Evolutionary conservation across 1,140 invertebrate genomes (phyloP).

Genomic region (Drosophila azteca): DNA sequence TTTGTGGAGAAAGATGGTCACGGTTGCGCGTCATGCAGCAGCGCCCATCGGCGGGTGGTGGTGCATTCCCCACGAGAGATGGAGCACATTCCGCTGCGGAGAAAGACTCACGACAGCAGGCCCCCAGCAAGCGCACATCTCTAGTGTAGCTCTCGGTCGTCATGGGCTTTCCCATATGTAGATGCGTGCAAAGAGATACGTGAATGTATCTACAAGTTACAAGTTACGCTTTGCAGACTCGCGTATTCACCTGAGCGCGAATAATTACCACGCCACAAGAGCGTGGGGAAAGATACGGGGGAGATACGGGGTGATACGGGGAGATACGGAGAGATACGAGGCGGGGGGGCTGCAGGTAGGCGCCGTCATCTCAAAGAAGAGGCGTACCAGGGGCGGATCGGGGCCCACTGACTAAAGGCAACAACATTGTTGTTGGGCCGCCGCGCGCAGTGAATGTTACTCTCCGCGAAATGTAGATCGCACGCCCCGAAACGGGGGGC

Average conservation of each 20-base stretch:
- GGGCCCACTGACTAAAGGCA: slow-evolving; percentile 31
- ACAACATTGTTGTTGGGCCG: slow-evolving; percentile 40
- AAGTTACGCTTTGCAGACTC: slow-evolving; percentile 81
- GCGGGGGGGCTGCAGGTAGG: slow-evolving; percentile 21
- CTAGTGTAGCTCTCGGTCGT: slow-evolving; percentile 32
- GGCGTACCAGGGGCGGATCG: slow-evolving; percentile 58
- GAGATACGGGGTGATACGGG: too few relatives aligned
- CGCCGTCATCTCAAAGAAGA: slow-evolving; percentile 56
- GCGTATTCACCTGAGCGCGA: slow-evolving; percentile 78
- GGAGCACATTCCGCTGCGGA: too few relatives aligned
- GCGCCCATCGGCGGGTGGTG: background rate
- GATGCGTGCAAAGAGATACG: slow-evolving; percentile 74
- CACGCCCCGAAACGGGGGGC: slow-evolving; percentile 22
- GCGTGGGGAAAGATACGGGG: background rate
- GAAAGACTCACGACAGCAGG: background rate
- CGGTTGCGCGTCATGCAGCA: background rate
- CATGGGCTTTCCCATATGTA: slow-evolving; percentile 64
- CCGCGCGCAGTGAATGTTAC: slow-evolving; percentile 54
- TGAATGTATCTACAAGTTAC: slow-evolving; percentile 78
- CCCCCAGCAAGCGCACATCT: slow-evolving; percentile 11
- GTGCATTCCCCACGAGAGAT: too few relatives aligned
- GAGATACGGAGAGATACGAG: background rate
- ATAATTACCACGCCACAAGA: slow-evolving; percentile 71
- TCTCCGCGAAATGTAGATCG: slow-evolving; percentile 59
- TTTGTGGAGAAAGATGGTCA: background rate